These are phyloP conservation scores for Lampropteryx suffumata DNA, from an alignment of 2,888 invertebrate species.

Conservation along the genomic window DNA sequence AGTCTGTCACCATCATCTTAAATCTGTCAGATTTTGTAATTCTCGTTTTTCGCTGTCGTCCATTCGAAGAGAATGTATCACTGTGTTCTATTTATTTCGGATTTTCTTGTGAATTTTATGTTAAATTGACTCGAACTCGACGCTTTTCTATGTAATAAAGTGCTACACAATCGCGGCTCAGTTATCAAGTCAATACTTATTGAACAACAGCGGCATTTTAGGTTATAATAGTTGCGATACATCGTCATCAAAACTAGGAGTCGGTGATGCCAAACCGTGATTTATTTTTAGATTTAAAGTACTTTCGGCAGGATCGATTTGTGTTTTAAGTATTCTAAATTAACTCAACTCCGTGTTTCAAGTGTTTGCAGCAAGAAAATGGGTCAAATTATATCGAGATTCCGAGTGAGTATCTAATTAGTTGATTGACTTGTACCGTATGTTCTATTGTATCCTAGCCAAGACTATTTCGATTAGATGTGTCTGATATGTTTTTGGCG, in stretches of 20 bases:
- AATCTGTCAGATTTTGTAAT: slow-evolving; percentile 15
- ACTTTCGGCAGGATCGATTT: slow-evolving; percentile 50
- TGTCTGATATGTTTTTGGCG: slow-evolving; percentile 60
- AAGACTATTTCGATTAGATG: slow-evolving; percentile 69
- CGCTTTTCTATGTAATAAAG: slow-evolving; percentile 26
- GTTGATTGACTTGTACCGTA: slow-evolving; percentile 42
- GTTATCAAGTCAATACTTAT: slow-evolving; percentile 11
- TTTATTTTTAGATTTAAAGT: slow-evolving; percentile 66
- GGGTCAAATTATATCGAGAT: slow-evolving; percentile 86
- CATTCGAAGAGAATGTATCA: slow-evolving; percentile 31
- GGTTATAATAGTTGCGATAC: slow-evolving; percentile 56
- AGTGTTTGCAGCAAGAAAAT: slow-evolving; percentile 62
- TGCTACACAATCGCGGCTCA: slow-evolving; percentile 8
- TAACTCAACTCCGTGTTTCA: slow-evolving; percentile 19
- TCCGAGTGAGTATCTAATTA: slow-evolving; percentile 82
- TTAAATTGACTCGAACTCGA: slow-evolving; percentile 33
- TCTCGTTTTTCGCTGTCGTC: slow-evolving; percentile 30
- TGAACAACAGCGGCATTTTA: slow-evolving; percentile 55
- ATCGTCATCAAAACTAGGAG: slow-evolving; percentile 61
- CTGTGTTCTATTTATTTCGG: slow-evolving; percentile 27
- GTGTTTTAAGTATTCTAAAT: slow-evolving; percentile 46
- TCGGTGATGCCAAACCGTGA: slow-evolving; percentile 55
- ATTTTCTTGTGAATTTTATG: slow-evolving; percentile 25
- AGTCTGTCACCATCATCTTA: slow-evolving; percentile 5
- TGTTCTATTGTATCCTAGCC: slow-evolving; percentile 60